Base-by-base conservation (phyloP, 23 tunicate genomes). In the Oikopleura albicans region DNA sequence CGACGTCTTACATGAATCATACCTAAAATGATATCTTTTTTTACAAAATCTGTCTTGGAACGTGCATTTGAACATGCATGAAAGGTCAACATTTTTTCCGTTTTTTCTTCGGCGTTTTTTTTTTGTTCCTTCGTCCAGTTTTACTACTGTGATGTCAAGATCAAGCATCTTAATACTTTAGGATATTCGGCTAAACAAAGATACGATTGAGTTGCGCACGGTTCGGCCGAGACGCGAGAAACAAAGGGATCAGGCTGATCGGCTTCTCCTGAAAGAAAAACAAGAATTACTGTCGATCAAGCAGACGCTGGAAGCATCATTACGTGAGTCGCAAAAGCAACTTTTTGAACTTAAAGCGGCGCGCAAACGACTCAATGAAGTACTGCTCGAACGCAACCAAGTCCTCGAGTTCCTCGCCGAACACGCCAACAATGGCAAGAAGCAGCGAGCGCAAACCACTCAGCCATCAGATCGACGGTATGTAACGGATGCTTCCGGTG, bases 151-250 rank as follows among this genome's bases (percentile, higher is more conserved):
- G n/a, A n/a, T n/a, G n/a, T n/a, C n/a, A n/a, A n/a, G n/a, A n/a
- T n/a, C n/a, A n/a, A n/a, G n/a, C n/a, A n/a, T n/a, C n/a, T 49
- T 49, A 8, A 22, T 49, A 49, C 31, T 71, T 16, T 71, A 71
- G 87, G 99, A 95, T 87, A 88, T 95, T 35, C 84, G 88, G 36
- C 87, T 90, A 0, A 90, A 90, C 76, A 95, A 88, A 40, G 91
- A 95, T 39, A 95, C 90, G 37, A 84, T 95, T 4, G 88, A 75
- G 39, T 84, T 90, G 27, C 79, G 99, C 75, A 86, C 83, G 39
- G 85, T 91, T 12, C 85, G 99, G 40, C 99, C 99, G 2, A 93
- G 89, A 38, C 86, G 99, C 76, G 99, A 95, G 89, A 85, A 76
- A 84, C 92, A 88, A 84, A 87, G 31, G 4, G 79, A 71, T 29